Evolutionary conservation across 2,113 vertebrate genomes (phyloP).

Genomic region (Rissa tridactyla): DNA sequence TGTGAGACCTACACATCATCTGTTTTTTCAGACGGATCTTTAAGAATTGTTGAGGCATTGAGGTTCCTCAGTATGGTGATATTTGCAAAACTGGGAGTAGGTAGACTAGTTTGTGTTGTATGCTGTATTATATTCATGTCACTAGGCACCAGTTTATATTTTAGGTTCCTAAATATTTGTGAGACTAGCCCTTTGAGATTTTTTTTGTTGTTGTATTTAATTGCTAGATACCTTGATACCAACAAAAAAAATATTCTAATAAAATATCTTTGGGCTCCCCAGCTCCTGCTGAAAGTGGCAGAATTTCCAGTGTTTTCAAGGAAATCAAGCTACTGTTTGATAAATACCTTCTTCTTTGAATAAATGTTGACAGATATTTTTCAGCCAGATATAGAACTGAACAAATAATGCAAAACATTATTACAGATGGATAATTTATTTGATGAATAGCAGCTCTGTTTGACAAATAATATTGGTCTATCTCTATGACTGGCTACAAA

Average conservation of each 20-base stretch:
- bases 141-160: not conserved
- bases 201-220: not conserved
- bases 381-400: not conserved
- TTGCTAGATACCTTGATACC: not conserved
- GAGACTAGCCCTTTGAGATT: not conserved
- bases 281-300: not conserved
- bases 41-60: not conserved
- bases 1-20: not conserved
- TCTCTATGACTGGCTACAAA: not conserved
- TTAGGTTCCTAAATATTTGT: not conserved
- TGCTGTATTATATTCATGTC: not conserved
- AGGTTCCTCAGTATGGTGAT: not conserved
- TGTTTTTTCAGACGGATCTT: not conserved
- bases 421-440: conserved; percentile 24
- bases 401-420: conserved; percentile 43
- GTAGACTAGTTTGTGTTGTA: not conserved
- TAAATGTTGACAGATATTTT: conserved; percentile 25
- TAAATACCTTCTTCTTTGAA: not conserved
- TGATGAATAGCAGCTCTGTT: conserved; percentile 20
- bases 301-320: not conserved
- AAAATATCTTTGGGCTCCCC: not conserved
- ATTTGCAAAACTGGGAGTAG: not conserved
- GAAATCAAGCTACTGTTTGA: conserved; percentile 18
- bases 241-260: not conserved
- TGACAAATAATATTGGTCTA: conserved; percentile 17